Percentiles rank a stretch among this genome's conserved stretches.
Evolutionary conservation across 2,888 invertebrate genomes (phyloP).

Genomic region (Druceiella hillmani): DNA sequence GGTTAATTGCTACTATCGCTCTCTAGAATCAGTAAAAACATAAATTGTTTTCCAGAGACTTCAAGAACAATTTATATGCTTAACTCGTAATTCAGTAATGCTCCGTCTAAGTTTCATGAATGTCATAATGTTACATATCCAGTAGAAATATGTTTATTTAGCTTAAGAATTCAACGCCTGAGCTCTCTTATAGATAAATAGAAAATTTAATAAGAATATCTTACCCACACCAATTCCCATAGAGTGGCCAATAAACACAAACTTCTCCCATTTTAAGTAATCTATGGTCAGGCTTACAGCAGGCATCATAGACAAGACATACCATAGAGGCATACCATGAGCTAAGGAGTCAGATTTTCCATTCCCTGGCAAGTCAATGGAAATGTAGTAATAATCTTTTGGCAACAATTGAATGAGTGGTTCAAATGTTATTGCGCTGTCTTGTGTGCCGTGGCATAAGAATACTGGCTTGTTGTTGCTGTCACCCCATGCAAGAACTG

Average conservation of each 20-base stretch:
- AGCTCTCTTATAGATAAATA: too few relatives aligned
- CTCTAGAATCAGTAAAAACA: too few relatives aligned
- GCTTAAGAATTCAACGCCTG: too few relatives aligned
- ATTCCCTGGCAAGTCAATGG: slow-evolving; percentile 56
- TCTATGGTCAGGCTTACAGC: slow-evolving; percentile 32
- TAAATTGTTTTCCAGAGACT: too few relatives aligned
- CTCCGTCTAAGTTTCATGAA: too few relatives aligned
- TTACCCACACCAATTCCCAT: slow-evolving; percentile 41
- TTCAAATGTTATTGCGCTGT: slow-evolving; percentile 57
- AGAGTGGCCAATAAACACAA: slow-evolving; percentile 38
- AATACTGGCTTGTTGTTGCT: slow-evolving; percentile 45
- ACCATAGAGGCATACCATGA: slow-evolving; percentile 33
- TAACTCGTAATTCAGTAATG: too few relatives aligned
- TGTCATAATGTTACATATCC: too few relatives aligned
- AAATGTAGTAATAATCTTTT: slow-evolving; percentile 33
- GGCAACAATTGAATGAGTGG: slow-evolving; percentile 50
- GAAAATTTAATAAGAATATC: too few relatives aligned
- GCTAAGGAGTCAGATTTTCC: slow-evolving; percentile 54
- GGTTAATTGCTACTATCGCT: too few relatives aligned
- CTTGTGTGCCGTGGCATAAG: slow-evolving; percentile 56
- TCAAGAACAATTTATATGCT: too few relatives aligned
- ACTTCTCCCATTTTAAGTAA: slow-evolving; percentile 34
- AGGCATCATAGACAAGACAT: slow-evolving; percentile 37
- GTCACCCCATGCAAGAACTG: slow-evolving; percentile 56
- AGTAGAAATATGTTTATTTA: too few relatives aligned